Percentiles rank a stretch among this genome's conserved stretches.
Conservation (phyloP, 2,888 invertebrate genomes). For the Drosophila falleni region DNA sequence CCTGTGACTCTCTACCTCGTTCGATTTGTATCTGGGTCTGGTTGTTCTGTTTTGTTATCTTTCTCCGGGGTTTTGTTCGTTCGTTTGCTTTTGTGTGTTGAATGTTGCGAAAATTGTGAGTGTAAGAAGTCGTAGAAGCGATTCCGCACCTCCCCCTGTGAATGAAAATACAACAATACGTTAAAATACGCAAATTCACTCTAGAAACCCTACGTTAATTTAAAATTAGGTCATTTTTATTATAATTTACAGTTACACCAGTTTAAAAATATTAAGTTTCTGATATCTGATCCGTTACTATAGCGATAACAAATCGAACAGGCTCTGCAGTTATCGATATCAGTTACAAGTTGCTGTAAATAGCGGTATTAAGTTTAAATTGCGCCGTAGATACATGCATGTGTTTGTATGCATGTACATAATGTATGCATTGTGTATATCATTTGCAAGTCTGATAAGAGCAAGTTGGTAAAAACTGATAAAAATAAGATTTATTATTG, state of each 20-base stretch:
- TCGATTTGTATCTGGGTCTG: conserved; percentile 43
- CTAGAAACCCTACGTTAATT: conserved; percentile 15
- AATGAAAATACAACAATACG: conserved; percentile 43
- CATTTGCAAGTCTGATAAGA: conserved; percentile 70
- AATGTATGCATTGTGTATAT: conserved; percentile 52
- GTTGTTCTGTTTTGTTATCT: conserved; percentile 56
- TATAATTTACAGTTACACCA: conserved; percentile 7
- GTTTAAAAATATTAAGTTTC: background rate
- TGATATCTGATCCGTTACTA: conserved; percentile 2
- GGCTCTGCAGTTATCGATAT: conserved; percentile 33
- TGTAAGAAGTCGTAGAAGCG: conserved; percentile 81
- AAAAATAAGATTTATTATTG: conserved; percentile 71
- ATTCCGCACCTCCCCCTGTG: conserved; percentile 85
- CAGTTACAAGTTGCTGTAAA: conserved; percentile 18
- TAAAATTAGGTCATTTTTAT: conserved; percentile 4
- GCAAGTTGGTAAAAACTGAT: conserved; percentile 54
- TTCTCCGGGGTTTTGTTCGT: conserved; percentile 38
- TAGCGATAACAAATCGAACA: conserved; percentile 19
- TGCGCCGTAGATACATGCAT: conserved; percentile 54
- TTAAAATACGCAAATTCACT: conserved; percentile 2
- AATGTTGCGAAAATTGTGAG: conserved; percentile 61
- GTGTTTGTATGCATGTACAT: conserved; percentile 11
- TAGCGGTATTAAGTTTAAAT: conserved; percentile 32
- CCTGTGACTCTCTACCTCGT: conserved; percentile 12
- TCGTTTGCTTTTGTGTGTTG: conserved; percentile 49